Evolutionary conservation across 2,888 invertebrate species (phyloP).

Genomic region (Aromia moschata): DNA sequence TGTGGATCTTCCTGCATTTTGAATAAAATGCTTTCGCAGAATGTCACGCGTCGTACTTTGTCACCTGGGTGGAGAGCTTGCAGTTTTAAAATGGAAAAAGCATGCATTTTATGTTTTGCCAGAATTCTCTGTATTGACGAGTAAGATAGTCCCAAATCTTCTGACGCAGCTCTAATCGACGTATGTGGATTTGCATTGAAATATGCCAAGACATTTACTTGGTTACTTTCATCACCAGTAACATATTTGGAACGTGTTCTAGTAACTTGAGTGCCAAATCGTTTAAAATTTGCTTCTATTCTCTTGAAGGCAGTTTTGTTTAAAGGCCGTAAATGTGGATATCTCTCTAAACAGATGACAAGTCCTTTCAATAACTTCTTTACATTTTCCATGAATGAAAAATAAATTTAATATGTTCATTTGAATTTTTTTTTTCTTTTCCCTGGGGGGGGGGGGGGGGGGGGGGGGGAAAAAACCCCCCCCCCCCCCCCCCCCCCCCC

Average conservation of each 20-base stretch:
- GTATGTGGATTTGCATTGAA: not conserved
- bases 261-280: not conserved
- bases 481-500: no score
- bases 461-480: no score
- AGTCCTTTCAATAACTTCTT: not conserved
- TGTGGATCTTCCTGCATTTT: no score
- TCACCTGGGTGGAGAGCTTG: no score
- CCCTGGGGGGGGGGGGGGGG: no score
- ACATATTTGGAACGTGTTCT: not conserved
- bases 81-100: no score
- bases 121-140: no score
- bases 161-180: not conserved
- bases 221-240: not conserved
- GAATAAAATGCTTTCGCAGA: no score
- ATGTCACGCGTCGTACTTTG: no score
- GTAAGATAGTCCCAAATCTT: not conserved
- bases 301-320: not conserved
- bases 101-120: no score
- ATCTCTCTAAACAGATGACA: not conserved
- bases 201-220: not conserved
- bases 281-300: not conserved
- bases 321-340: not conserved
- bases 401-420: not conserved
- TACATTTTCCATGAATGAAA: not conserved
- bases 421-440: no score